These are phyloP conservation scores for Callipepla squamata DNA, from an alignment of 2,113 vertebrate species.

Conservation along the genomic window DNA sequence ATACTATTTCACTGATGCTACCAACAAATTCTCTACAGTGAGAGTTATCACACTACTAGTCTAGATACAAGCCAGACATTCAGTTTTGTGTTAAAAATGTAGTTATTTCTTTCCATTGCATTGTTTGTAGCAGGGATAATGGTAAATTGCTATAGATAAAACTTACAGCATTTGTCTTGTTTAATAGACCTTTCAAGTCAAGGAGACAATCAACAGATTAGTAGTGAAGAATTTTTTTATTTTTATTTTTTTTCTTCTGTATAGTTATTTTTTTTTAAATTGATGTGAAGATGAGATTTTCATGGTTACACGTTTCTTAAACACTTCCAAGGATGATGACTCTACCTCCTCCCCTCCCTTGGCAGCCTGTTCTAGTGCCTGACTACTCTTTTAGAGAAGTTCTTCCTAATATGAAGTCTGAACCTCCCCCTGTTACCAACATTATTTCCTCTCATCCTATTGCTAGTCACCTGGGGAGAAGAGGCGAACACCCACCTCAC, in stretches of 20 bases:
- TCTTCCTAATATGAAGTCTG: no score
- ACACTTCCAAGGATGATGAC: no score
- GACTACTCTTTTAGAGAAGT: no score
- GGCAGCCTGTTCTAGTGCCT: no score
- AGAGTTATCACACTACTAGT: not conserved
- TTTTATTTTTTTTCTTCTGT: not conserved
- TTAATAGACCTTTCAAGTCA: not conserved
- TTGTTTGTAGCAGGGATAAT: not conserved
- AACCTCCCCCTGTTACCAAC: no score
- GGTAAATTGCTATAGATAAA: not conserved
- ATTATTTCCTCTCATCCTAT: no score
- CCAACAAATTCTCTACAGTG: not conserved
- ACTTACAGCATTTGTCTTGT: not conserved
- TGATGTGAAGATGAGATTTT: not conserved
- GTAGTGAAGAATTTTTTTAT: not conserved
- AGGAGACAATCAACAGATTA: not conserved
- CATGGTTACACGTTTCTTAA: no score
- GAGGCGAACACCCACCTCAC: no score
- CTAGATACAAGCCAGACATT: not conserved
- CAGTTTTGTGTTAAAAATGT: not conserved
- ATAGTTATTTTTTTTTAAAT: not conserved
- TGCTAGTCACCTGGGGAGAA: no score
- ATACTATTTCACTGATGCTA: not conserved
- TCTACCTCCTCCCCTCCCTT: no score
- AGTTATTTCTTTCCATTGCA: not conserved